Evolutionary conservation across 2,888 invertebrate genomes (phyloP).

Genomic region (Liodrosophila aerea): DNA sequence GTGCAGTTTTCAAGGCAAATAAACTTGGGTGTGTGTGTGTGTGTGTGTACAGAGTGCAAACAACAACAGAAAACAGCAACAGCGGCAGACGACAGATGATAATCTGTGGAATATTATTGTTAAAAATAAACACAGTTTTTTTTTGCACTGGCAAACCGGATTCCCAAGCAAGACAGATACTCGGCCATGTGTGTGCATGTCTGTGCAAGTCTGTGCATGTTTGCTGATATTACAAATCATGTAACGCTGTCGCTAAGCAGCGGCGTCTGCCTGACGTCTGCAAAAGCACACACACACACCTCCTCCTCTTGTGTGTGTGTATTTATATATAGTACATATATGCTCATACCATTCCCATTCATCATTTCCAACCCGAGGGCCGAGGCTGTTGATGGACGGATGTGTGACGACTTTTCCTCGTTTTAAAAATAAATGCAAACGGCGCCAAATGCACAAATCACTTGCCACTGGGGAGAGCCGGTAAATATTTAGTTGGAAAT

Average conservation of each 20-base stretch:
- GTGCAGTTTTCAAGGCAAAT: conserved; percentile 59
- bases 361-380: conserved; percentile 51
- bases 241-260: conserved; percentile 53
- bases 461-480: conserved; percentile 24
- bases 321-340: neutral
- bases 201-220: neutral
- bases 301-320: neutral
- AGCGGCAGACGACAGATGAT: conserved; percentile 66
- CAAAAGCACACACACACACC: conserved; percentile 41
- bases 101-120: conserved; percentile 64
- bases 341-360: conserved; percentile 51
- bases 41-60: conserved; percentile 43
- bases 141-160: conserved; percentile 57
- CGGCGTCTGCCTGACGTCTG: conserved; percentile 70
- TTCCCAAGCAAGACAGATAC: conserved; percentile 30
- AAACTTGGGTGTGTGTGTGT: too few relatives aligned
- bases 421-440: conserved; percentile 63
- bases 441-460: conserved; percentile 75
- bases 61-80: conserved; percentile 11
- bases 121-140: conserved; percentile 72
- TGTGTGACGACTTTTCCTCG: conserved; percentile 70
- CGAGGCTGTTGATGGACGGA: conserved; percentile 70
- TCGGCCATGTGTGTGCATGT: neutral
- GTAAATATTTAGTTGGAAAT: conserved; percentile 62
- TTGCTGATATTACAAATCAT: conserved; percentile 76